Evolutionary conservation across 2,797 vertebrate species (phyloP).

Genomic region (Enoplosus armatus): DNA sequence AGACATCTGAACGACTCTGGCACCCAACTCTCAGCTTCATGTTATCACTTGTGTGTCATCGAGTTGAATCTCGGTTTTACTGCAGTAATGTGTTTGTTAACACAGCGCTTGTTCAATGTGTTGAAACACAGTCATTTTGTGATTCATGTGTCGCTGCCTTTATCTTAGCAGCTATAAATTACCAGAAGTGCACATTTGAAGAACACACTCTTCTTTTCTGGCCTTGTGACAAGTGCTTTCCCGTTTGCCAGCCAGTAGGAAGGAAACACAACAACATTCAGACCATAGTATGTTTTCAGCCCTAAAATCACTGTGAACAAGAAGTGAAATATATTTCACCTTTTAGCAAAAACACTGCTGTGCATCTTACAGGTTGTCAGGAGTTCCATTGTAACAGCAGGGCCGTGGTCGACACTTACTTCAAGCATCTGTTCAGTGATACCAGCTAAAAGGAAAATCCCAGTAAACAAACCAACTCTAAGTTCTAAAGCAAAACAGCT

Average conservation of each 20-base stretch:
- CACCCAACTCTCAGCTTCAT: constrained; percentile 17
- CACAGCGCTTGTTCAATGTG: constrained; percentile 18
- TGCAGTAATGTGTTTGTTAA: constrained; percentile 11
- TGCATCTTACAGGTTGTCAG: constrained; percentile 55
- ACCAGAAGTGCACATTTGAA: constrained; percentile 8
- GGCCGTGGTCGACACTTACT: constrained; percentile 4
- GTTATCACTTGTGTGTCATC: constrained; percentile 32
- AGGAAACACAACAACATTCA: constrained; percentile 4
- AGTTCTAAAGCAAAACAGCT: constrained; percentile 10
- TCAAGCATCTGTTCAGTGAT: constrained; percentile 47
- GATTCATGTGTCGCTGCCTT: not conserved
- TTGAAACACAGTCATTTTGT: constrained; percentile 43
- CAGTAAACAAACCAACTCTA: constrained; percentile 22
- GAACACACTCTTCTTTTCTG: not conserved
- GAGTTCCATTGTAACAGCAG: constrained; percentile 39
- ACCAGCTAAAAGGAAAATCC: constrained; percentile 30
- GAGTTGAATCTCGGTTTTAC: not conserved
- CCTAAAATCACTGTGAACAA: constrained; percentile 29
- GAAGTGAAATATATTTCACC: constrained; percentile 26
- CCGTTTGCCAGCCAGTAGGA: not conserved
- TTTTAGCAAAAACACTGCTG: constrained; percentile 25
- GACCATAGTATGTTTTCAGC: constrained; percentile 11
- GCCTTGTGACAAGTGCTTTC: constrained; percentile 16
- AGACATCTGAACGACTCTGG: constrained; percentile 24
- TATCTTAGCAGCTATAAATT: not conserved